Evolutionary conservation across 1,140 invertebrate genomes (phyloP), one percentile per base, ranked within the genome.

Genomic region (Zophobas morio): DNA sequence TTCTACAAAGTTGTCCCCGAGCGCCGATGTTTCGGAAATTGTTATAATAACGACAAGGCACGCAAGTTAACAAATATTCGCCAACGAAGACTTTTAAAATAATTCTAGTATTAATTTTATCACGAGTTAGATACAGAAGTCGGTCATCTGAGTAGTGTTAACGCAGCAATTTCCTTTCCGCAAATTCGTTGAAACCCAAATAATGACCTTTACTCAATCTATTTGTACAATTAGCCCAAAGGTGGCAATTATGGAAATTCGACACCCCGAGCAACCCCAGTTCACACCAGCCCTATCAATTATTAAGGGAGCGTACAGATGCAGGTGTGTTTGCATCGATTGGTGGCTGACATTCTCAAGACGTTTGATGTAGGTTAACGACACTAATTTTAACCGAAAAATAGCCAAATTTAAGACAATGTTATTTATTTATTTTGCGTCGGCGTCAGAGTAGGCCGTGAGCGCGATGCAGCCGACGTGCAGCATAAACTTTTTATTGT

Each of bases 341-440:
- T 8, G 42, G 42, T 3, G 42, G 3, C 8, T 46, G 42, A 46
- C 42, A 8, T 46, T 46, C 42, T 46, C 3, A 4, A 46, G 42
- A 46, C 42, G 42, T 46, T 46, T 20, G 49, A 51, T 51, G 57
- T 40, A 20, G 60, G 60, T 66, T 42, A 66, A 66, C 60, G 60
- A 66, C 60, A 32, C 60, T 42, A 66, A 42, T 40, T 66, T 66
- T 42, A 60, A 6, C 37, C 60, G 60, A 66, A 66, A 66, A 66
- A 40, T 66, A 40, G 8, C 39, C 37, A 66, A 66, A 66, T 66
- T 42, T 20, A 20, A 66, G 39, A 66, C 60, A 66, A 66, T 66
- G 60, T 66, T 42, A 66, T 66, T 66, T 66, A 66, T 66, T 66
- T 66, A 42, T 66, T 66, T 66, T 66, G 60, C 60, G 60, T 66